These are phyloP conservation scores for Hippolais icterina DNA, from an alignment of 2,113 vertebrate species.

Conservation along the genomic window DNA sequence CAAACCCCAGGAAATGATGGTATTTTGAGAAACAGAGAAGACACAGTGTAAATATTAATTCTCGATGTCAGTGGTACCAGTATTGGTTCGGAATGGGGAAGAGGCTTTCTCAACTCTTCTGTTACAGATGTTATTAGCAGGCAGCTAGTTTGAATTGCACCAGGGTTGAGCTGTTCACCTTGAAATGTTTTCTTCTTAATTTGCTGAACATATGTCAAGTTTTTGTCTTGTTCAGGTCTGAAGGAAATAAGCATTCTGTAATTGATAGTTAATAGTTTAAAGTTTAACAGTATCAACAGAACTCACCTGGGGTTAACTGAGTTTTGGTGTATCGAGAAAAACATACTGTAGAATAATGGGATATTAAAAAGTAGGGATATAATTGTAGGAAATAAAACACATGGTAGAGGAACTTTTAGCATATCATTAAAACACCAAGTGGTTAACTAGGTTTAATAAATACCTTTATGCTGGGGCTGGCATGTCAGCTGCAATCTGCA, in stretches of 20 bases:
- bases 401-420: neutral
- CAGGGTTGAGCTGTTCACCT: neutral
- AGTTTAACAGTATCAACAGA: neutral
- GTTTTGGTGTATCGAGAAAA: neutral
- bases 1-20: neutral
- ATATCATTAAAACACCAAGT: neutral
- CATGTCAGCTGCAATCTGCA: neutral
- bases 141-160: neutral
- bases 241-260: neutral
- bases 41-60: neutral
- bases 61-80: accelerated
- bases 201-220: neutral
- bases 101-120: neutral
- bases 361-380: neutral
- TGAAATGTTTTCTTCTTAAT: neutral
- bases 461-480: neutral
- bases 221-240: neutral
- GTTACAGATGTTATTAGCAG: accelerated
- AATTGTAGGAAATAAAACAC: neutral
- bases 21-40: neutral
- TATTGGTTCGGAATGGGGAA: too few species aligned
- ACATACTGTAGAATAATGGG: neutral
- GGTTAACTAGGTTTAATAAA: neutral
- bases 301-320: neutral
- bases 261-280: neutral